Conservation (phyloP, 2,797 vertebrate species). For the Pipistrellus pygmaeus region DNA sequence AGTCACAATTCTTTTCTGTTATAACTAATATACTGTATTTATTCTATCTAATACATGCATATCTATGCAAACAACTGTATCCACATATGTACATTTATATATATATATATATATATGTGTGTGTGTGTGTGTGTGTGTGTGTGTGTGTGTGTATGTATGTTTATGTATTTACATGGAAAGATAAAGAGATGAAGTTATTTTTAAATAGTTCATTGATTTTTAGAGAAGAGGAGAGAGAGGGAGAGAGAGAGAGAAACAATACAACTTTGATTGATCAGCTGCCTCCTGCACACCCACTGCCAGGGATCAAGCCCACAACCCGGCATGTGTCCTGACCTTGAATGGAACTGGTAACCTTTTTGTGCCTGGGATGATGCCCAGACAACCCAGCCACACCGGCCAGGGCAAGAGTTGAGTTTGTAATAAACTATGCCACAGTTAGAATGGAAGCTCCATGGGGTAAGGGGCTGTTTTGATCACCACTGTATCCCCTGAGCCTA, state of each 20-base stretch:
- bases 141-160: too few species aligned
- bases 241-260: too few species aligned
- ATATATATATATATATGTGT: too few species aligned
- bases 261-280: too few species aligned
- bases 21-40: background rate
- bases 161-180: background rate
- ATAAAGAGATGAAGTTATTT: background rate
- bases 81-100: background rate
- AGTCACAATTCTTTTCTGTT: constrained; percentile 22
- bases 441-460: background rate
- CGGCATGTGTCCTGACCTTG: too few species aligned
- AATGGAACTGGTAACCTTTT: too few species aligned
- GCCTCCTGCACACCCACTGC: too few species aligned
- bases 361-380: too few species aligned
- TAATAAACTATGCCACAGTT: background rate
- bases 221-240: too few species aligned
- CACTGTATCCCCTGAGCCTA: background rate
- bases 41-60: background rate
- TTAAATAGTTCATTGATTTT: background rate
- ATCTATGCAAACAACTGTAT: background rate
- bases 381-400: too few species aligned
- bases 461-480: background rate
- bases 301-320: too few species aligned
- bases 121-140: too few species aligned
- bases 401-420: background rate